These are phyloP conservation scores for Andrena camellia DNA, from an alignment of 2,888 invertebrate genomes.

Conservation along the genomic window DNA sequence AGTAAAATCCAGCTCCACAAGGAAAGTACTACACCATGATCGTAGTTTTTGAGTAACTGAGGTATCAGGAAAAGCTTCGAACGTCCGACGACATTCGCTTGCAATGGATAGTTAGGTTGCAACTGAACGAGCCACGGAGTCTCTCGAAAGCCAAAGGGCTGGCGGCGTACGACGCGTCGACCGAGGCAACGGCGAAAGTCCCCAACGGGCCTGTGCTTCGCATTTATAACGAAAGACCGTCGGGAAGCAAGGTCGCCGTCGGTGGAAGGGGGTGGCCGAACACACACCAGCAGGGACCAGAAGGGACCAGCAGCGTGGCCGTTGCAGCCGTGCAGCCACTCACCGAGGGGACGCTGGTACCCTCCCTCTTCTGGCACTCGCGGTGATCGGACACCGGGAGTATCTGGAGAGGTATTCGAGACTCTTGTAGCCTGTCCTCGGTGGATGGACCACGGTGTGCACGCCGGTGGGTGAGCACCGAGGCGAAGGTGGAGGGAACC, in stretches of 20 bases:
- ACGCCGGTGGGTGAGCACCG: conserved; percentile 79
- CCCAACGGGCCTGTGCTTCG: conserved; percentile 42
- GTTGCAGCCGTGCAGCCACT: conserved; percentile 29
- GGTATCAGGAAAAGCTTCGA: no score
- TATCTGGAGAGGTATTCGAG: conserved; percentile 83
- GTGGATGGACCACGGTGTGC: conserved; percentile 81
- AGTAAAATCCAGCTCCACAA: no score
- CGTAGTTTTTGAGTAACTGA: no score
- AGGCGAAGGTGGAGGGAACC: conserved; percentile 73
- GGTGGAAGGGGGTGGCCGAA: conserved; percentile 30
- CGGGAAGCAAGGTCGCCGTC: conserved; percentile 34
- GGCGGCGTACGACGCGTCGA: background rate
- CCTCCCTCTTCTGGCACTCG: conserved; percentile 65
- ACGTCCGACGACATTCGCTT: no score
- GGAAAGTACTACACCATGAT: no score
- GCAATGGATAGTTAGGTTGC: no score
- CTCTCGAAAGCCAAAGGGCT: no score
- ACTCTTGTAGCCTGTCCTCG: conserved; percentile 84
- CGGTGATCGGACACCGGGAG: conserved; percentile 78
- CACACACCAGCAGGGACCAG: conserved; percentile 9
- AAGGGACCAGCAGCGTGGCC: conserved; percentile 3
- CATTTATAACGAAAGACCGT: conserved; percentile 43
- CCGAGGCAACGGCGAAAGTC: conserved; percentile 40
- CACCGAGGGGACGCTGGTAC: conserved; percentile 39
- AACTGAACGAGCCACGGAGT: no score